A percentile compares a stretch with the other conserved stretches of the same genome.
Evolutionary conservation across 2,888 invertebrate species (phyloP).

Genomic region (Drosophila sordidapex): DNA sequence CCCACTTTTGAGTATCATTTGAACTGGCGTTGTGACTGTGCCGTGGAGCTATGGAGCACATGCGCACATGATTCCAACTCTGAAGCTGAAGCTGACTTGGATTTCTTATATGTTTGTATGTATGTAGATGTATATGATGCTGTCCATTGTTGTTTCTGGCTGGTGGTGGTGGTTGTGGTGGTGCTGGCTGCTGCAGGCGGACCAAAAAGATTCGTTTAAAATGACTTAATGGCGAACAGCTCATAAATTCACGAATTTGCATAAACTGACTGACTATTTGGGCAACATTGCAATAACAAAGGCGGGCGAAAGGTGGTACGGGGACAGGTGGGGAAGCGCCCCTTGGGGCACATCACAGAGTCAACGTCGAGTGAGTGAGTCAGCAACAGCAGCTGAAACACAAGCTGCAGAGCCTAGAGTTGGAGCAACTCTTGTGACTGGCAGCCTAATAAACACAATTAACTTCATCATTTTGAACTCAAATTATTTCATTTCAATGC

Average conservation of each 20-base stretch:
- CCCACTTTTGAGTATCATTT: conserved; percentile 32
- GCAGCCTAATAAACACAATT: conserved; percentile 81
- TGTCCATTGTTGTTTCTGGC: conserved; percentile 58
- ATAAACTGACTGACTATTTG: conserved; percentile 68
- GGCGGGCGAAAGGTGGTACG: not conserved
- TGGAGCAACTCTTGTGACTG: conserved; percentile 62
- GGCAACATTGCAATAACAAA: conserved; percentile 51
- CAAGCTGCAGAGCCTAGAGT: conserved; percentile 29
- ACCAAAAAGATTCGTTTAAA: conserved; percentile 70
- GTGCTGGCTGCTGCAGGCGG: conserved; percentile 44
- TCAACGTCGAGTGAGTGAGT: conserved; percentile 45
- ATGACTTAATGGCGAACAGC: conserved; percentile 78
- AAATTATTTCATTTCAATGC: conserved; percentile 84
- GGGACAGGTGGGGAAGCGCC: conserved; percentile 60
- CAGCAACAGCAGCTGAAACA: conserved; percentile 23
- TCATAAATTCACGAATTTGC: conserved; percentile 80
- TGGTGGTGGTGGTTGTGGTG: conserved; percentile 18
- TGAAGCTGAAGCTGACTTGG: conserved; percentile 24
- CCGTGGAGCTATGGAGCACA: conserved; percentile 2
- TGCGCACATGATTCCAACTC: conserved; percentile 25
- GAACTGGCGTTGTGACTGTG: conserved; percentile 2
- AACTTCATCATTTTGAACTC: conserved; percentile 83
- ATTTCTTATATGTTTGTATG: conserved; percentile 31
- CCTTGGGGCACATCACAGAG: conserved; percentile 52
- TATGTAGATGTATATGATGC: conserved; percentile 13